Conservation (phyloP, 2,888 invertebrate species). For the Conops quadrifasciatus region DNA sequence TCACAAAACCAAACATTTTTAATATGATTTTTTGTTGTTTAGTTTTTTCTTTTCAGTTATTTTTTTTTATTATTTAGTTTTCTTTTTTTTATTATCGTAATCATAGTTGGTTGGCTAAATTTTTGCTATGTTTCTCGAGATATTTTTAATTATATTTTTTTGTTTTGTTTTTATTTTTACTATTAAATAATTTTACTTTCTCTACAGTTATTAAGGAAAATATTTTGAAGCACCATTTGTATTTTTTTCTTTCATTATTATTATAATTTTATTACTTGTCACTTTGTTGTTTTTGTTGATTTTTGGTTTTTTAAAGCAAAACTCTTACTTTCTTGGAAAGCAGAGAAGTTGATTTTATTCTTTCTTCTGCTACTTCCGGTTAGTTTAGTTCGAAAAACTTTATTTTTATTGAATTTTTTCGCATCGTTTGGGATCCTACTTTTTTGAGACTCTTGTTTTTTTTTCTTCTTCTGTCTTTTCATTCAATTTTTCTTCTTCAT, state of each 20-base stretch:
- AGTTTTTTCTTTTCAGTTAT: too few relatives aligned
- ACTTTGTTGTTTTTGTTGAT: slow-evolving; percentile 12
- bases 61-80: neutral
- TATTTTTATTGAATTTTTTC: too few relatives aligned
- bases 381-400: too few relatives aligned
- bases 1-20: too few relatives aligned
- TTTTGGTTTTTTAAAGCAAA: neutral
- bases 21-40: too few relatives aligned
- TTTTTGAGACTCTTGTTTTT: neutral
- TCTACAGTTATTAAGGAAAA: slow-evolving; percentile 29
- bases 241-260: slow-evolving; percentile 32
- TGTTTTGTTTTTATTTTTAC: slow-evolving; percentile 14
- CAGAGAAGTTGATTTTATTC: too few relatives aligned
- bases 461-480: slow-evolving; percentile 12
- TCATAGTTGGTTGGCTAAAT: neutral
- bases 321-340: neutral
- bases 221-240: slow-evolving; percentile 34
- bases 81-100: neutral
- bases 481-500: slow-evolving; percentile 36
- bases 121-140: slow-evolving; percentile 30
- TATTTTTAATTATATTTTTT: slow-evolving; percentile 11
- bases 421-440: too few relatives aligned
- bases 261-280: slow-evolving; percentile 23
- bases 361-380: too few relatives aligned
- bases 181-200: slow-evolving; percentile 19